Evolutionary conservation across 2,888 invertebrate species (phyloP), one percentile per base, ranked within the genome.

Genomic region (Ennomos erosarius): DNA sequence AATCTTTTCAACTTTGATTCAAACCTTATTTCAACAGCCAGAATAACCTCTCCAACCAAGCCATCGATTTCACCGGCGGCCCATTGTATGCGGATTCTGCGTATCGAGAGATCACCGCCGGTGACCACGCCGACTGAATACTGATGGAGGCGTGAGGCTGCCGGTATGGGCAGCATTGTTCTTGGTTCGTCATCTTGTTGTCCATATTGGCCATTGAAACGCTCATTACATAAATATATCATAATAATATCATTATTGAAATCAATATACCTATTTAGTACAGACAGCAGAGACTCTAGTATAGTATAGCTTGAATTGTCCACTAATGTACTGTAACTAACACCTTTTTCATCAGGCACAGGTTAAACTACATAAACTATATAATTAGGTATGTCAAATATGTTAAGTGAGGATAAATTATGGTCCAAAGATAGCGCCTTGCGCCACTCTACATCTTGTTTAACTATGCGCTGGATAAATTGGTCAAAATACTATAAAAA

Each of bases 51-150:
- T 12, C 11, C 10, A 52, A 50, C 8, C 40, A 40, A 26, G 33
- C 34, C 65, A 68, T 71, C 76, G 83, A 81, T 84, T 82, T 80
- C 79, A 76, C 82, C 60, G 57, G 67, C 58, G 43, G 69, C 56
- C 85, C 79, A 88, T 88, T 88, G 88, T 87, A 79, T 82, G 76
- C 81, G 85, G 89, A 88, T 89, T 89, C 89, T 89, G 88, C 78
- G 89, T 88, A 89, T 86, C 85, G 75, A 80, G 78, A 88, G 89
- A 88, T 89, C 87, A 84, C 63, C 50, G 69, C 59, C 52, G 53
- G 26, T 35, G 55, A 12, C 59, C 57, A 67, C 65, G 70, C 54
- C 54, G 12, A 36, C 40, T 37, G 88, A 74, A 87, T 88, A 79
- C 70, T 79, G 82, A 88, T 78, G 56, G 47, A 51, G 38, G 54